Percentiles rank a stretch among this genome's conserved stretches.
These are phyloP conservation scores for Tachystola acroxantha DNA, from an alignment of 2,888 invertebrate species.

Conservation along the genomic window DNA sequence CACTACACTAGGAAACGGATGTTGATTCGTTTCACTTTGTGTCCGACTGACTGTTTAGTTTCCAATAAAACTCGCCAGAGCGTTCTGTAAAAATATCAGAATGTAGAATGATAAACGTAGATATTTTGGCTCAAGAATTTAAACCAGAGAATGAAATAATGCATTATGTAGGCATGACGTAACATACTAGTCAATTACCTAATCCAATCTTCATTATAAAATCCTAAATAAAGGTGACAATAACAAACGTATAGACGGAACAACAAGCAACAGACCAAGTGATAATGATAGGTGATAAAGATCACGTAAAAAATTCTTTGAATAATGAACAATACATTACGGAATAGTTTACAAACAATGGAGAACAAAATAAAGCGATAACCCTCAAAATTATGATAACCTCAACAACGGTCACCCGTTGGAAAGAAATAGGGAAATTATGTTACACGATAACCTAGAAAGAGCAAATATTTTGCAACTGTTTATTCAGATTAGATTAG, in stretches of 20 bases:
- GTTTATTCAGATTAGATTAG: too few species aligned
- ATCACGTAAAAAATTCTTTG: constrained; percentile 13
- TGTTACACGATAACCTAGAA: constrained; percentile 30
- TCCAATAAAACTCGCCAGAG: constrained; percentile 44
- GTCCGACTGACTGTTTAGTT: constrained; percentile 40
- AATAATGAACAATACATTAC: constrained; percentile 16
- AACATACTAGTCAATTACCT: not conserved
- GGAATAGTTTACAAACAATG: constrained; percentile 30
- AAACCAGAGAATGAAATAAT: not conserved
- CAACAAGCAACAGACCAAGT: not conserved
- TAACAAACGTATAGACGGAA: not conserved
- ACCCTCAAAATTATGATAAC: constrained; percentile 29
- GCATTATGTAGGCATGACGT: too few species aligned
- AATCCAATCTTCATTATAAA: too few species aligned
- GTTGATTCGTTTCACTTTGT: constrained; percentile 50
- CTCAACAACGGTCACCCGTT: constrained; percentile 27
- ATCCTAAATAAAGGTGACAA: not conserved
- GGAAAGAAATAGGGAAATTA: constrained; percentile 37
- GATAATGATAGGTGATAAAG: constrained; percentile 1
- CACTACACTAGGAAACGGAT: constrained; percentile 61
- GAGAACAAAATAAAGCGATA: constrained; percentile 31
- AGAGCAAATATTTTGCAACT: constrained; percentile 4
- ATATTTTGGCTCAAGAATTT: constrained; percentile 17
- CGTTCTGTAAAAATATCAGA: constrained; percentile 31
- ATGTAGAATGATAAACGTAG: constrained; percentile 31